These are phyloP conservation scores for Agonopterix arenella DNA, from an alignment of 2,888 invertebrate genomes.

Conservation along the genomic window DNA sequence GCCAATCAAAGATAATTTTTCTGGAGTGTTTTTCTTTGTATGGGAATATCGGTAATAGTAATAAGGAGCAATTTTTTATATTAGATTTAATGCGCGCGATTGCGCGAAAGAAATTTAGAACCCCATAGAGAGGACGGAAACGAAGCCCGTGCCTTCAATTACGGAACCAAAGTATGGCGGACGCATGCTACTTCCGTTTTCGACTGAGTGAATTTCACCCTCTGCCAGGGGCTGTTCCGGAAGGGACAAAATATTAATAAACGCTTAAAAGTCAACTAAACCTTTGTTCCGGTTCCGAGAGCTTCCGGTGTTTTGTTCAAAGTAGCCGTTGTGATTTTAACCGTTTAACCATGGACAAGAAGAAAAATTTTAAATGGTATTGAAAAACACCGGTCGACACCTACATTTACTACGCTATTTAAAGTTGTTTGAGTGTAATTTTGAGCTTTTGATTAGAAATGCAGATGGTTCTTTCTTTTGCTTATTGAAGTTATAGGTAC, in stretches of 20 bases:
- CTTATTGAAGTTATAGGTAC: too few species aligned
- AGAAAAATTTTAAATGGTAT: not conserved
- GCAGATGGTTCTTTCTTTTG: too few species aligned
- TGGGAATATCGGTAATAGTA: not conserved
- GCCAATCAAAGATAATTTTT: not conserved
- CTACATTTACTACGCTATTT: too few species aligned
- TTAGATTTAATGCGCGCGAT: not conserved
- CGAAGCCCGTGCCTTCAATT: slow-evolving; percentile 67
- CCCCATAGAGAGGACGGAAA: slow-evolving; percentile 53
- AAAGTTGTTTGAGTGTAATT: too few species aligned
- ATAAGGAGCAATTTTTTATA: not conserved
- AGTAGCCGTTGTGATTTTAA: slow-evolving; percentile 9
- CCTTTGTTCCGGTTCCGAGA: slow-evolving; percentile 46
- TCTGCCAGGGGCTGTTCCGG: slow-evolving; percentile 61
- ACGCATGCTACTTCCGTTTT: slow-evolving; percentile 73
- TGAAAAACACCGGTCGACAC: not conserved
- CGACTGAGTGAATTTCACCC: slow-evolving; percentile 57
- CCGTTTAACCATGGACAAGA: not conserved
- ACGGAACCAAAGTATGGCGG: slow-evolving; percentile 54
- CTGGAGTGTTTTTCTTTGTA: not conserved
- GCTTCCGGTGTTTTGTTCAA: slow-evolving; percentile 42
- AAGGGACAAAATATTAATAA: slow-evolving; percentile 64
- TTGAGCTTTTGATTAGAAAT: too few species aligned
- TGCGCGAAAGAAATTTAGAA: slow-evolving; percentile 16
- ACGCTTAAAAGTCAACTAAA: slow-evolving; percentile 57